phyloP scores from a whole-genome alignment of 2,797 vertebrate genomes.

The Channa striata region DNA sequence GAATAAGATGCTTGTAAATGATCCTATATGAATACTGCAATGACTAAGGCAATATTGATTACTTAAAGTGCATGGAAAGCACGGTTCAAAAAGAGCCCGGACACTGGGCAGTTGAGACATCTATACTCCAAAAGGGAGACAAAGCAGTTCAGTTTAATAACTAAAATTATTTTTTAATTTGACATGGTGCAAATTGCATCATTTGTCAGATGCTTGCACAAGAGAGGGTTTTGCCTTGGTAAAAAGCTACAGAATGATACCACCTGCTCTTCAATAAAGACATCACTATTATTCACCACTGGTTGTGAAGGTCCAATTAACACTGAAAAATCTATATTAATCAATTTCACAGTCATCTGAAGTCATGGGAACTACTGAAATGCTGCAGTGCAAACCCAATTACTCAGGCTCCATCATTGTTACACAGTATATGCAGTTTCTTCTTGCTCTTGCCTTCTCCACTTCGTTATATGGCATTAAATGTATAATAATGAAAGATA shows the following conservation, averaged over 20 bases:
- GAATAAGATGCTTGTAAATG: not conserved
- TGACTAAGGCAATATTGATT: constrained; percentile 12
- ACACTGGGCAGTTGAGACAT: not conserved
- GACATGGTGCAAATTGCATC: not conserved
- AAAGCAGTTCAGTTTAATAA: not conserved
- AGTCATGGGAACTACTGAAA: constrained; percentile 16
- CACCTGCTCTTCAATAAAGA: not conserved
- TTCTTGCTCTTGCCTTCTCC: not conserved
- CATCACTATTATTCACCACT: constrained; percentile 5
- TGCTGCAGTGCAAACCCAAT: constrained; percentile 23
- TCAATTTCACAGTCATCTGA: constrained; percentile 13
- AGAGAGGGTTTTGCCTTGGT: not conserved
- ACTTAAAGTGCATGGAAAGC: not conserved
- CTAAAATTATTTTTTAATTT: not conserved
- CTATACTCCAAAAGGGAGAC: not conserved
- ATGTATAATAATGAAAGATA: constrained; percentile 16
- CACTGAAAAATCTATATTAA: constrained; percentile 3
- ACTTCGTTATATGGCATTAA: constrained; percentile 35
- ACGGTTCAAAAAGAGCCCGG: not conserved
- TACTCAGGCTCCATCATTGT: constrained; percentile 7
- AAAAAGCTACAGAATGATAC: not conserved
- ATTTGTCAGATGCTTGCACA: not conserved
- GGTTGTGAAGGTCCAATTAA: constrained; percentile 25
- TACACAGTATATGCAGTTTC: not conserved
- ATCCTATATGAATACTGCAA: not conserved